These are phyloP conservation scores for Serilophus lunatus DNA, from an alignment of 2,113 vertebrate species.

Conservation along the genomic window DNA sequence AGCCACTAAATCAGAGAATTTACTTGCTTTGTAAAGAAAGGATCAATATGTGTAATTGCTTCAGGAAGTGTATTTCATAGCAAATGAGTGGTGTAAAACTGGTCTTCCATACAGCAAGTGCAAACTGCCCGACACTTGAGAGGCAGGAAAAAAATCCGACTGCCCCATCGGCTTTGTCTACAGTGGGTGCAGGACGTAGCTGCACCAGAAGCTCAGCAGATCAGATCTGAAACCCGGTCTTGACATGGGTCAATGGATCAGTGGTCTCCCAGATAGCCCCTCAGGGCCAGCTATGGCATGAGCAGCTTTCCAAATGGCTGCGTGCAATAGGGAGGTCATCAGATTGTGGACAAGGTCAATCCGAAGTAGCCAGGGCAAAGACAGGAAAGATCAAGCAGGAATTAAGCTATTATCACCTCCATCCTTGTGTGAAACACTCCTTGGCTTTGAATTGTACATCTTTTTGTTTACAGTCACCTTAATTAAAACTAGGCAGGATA, in stretches of 20 bases:
- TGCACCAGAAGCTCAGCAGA: slow-evolving; percentile 80
- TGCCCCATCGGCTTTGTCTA: slow-evolving; percentile 67
- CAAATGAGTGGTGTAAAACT: slow-evolving; percentile 76
- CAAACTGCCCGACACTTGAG: slow-evolving; percentile 56
- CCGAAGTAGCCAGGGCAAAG: slow-evolving; percentile 83
- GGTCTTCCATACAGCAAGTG: slow-evolving; percentile 44
- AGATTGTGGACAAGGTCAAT: slow-evolving; percentile 86
- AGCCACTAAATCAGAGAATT: slow-evolving; percentile 1
- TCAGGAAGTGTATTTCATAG: slow-evolving; percentile 67
- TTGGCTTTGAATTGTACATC: slow-evolving; percentile 62
- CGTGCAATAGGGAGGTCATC: slow-evolving; percentile 85
- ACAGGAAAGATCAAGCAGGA: slow-evolving; percentile 83
- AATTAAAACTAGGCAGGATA: slow-evolving; percentile 53
- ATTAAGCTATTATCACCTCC: slow-evolving; percentile 90
- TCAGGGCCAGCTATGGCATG: slow-evolving; percentile 72
- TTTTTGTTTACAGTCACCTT: slow-evolving; percentile 65
- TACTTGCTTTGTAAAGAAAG: slow-evolving; percentile 11
- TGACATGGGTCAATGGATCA: slow-evolving; percentile 90
- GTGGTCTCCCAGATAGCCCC: slow-evolving; percentile 77
- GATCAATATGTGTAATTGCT: slow-evolving; percentile 43
- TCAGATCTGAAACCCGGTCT: slow-evolving; percentile 84
- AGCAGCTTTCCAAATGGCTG: slow-evolving; percentile 70
- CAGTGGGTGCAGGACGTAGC: slow-evolving; percentile 64
- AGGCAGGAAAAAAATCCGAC: background rate
- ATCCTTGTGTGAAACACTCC: slow-evolving; percentile 77